Evolutionary conservation across 2,113 vertebrate genomes (phyloP).

Genomic region (Sporophila hypoxantha): DNA sequence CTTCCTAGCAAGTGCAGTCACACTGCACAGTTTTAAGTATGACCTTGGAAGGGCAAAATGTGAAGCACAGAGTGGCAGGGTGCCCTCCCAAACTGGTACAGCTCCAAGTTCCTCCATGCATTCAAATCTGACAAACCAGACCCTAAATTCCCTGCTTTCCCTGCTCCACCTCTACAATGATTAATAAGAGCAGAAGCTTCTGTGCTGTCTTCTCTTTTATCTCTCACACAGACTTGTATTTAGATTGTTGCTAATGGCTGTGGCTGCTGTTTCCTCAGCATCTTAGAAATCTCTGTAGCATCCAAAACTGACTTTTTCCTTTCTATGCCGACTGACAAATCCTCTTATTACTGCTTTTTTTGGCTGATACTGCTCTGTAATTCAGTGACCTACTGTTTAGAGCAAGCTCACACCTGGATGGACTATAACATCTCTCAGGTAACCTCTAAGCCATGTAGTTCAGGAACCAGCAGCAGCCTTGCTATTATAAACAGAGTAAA

Average conservation of each 20-base stretch:
- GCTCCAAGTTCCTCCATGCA: neutral
- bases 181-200: conserved; percentile 9
- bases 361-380: neutral
- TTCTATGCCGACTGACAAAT: neutral
- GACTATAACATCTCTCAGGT: neutral
- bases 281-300: neutral
- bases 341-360: neutral
- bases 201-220: neutral
- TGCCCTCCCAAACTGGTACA: neutral
- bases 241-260: neutral
- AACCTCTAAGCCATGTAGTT: neutral
- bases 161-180: neutral
- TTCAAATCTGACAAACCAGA: neutral
- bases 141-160: neutral
- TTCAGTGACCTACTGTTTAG: neutral
- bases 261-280: neutral
- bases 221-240: neutral
- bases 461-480: neutral
- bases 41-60: neutral
- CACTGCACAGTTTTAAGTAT: neutral
- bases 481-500: neutral
- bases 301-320: neutral
- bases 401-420: neutral
- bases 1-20: neutral
- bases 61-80: neutral